Conservation (phyloP, 2,888 invertebrate species). For the Bruchidius siliquastri region DNA sequence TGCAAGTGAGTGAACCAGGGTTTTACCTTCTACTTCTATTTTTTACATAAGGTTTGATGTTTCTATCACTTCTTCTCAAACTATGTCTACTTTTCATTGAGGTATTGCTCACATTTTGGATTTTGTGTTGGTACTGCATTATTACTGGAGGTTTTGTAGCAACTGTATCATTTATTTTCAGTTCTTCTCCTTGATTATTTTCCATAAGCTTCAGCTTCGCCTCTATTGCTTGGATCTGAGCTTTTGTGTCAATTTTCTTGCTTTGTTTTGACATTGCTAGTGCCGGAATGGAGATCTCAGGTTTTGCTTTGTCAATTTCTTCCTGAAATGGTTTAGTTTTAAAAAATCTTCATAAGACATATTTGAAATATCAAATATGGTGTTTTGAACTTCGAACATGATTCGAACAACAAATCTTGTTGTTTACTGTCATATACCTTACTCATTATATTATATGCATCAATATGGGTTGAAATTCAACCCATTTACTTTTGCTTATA, state of each 20-base stretch:
- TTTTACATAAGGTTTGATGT: constrained; percentile 29
- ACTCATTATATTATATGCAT: too few relatives aligned
- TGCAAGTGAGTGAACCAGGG: neutral
- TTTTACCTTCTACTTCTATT: constrained; percentile 18
- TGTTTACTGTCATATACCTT: too few relatives aligned
- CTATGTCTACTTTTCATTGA: constrained; percentile 2
- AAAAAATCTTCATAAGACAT: too few relatives aligned
- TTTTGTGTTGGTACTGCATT: constrained; percentile 61
- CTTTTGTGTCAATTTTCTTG: constrained; percentile 68
- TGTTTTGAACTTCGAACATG: too few relatives aligned
- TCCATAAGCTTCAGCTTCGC: constrained; percentile 81
- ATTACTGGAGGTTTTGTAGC: constrained; percentile 63
- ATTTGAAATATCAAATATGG: too few relatives aligned
- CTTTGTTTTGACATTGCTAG: constrained; percentile 60
- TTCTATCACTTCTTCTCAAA: constrained; percentile 26
- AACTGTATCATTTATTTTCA: constrained; percentile 68
- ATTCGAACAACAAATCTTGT: too few relatives aligned
- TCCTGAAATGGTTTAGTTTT: constrained; percentile 51
- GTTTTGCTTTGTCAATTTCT: constrained; percentile 70
- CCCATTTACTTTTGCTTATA: too few relatives aligned
- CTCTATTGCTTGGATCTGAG: constrained; percentile 83
- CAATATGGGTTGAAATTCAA: too few relatives aligned
- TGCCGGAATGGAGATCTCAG: constrained; percentile 72
- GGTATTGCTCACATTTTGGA: constrained; percentile 42
- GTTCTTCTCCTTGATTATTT: constrained; percentile 61